These are phyloP conservation scores for Datnioides undecimradiatus DNA, from an alignment of 2,113 vertebrate species.

Conservation along the genomic window DNA sequence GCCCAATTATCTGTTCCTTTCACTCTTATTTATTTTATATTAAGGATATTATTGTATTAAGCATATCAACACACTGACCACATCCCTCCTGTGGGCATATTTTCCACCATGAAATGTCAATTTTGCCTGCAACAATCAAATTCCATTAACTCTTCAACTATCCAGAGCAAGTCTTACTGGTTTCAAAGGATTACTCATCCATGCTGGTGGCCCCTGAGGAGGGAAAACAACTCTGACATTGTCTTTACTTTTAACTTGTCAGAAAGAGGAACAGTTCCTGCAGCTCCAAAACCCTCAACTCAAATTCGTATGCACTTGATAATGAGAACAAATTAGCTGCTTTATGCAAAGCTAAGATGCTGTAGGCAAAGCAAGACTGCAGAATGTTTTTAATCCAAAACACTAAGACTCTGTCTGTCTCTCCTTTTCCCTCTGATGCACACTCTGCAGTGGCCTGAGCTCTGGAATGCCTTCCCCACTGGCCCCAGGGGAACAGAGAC, in stretches of 20 bases:
- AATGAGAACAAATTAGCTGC: slow-evolving; percentile 66
- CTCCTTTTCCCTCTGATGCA: slow-evolving; percentile 43
- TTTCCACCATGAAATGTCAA: slow-evolving; percentile 19
- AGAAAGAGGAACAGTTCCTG: slow-evolving; percentile 28
- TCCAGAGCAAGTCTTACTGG: slow-evolving; percentile 17
- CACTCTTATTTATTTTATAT: slow-evolving; percentile 19
- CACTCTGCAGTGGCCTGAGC: slow-evolving; percentile 66
- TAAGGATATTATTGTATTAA: slow-evolving; percentile 15
- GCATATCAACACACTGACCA: not conserved
- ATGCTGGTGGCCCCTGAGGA: slow-evolving; percentile 52
- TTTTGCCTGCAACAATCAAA: slow-evolving; percentile 23
- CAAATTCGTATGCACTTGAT: slow-evolving; percentile 40
- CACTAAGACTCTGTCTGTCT: slow-evolving; percentile 4
- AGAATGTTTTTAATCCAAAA: slow-evolving; percentile 40
- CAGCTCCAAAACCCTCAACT: slow-evolving; percentile 45
- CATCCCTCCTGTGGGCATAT: not conserved
- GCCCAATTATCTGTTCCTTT: slow-evolving; percentile 10
- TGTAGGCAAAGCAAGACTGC: slow-evolving; percentile 35
- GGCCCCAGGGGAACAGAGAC: slow-evolving; percentile 72
- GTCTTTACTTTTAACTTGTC: slow-evolving; percentile 45
- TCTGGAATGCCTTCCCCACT: slow-evolving; percentile 75
- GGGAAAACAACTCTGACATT: slow-evolving; percentile 39
- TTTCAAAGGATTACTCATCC: slow-evolving; percentile 54
- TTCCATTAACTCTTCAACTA: slow-evolving; percentile 34
- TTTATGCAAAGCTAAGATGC: slow-evolving; percentile 56